Conservation (phyloP, 1,140 invertebrate species). For the Drosophila parvula region DNA sequence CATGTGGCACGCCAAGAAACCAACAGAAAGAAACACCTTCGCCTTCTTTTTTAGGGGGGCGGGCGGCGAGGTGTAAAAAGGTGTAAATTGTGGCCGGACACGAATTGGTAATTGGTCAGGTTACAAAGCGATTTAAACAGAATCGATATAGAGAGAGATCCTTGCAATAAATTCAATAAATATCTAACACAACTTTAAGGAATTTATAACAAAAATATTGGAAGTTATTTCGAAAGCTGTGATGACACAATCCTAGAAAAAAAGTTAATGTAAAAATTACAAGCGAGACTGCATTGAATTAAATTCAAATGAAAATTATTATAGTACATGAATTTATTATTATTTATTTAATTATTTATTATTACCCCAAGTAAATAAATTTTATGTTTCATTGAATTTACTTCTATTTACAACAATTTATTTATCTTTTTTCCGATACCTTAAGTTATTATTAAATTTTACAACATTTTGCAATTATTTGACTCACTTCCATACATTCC, state of each 20-base stretch:
- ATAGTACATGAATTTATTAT: no score
- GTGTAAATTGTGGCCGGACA: conserved; percentile 51
- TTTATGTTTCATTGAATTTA: no score
- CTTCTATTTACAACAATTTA: no score
- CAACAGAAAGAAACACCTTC: conserved; percentile 32
- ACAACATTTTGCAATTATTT: neutral
- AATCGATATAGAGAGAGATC: conserved; percentile 9
- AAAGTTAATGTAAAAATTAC: no score
- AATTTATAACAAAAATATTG: neutral
- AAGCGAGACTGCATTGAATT: no score
- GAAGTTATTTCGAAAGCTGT: neutral
- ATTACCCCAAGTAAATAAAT: no score
- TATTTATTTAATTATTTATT: no score
- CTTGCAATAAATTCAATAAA: neutral
- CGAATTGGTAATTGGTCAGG: conserved; percentile 42
- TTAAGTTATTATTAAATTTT: neutral
- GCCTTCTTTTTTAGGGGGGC: conserved; percentile 5
- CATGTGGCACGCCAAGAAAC: conserved; percentile 65
- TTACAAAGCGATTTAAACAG: conserved; percentile 23
- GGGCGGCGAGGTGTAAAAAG: no score
- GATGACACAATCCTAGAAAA: no score
- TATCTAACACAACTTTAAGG: neutral
- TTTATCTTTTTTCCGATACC: no score
- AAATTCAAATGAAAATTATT: no score
- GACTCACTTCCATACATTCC: neutral